Evolutionary conservation across 2,888 invertebrate genomes (phyloP), one percentile per base, ranked within the genome.

Genomic region (Rugalucina vietnamica): DNA sequence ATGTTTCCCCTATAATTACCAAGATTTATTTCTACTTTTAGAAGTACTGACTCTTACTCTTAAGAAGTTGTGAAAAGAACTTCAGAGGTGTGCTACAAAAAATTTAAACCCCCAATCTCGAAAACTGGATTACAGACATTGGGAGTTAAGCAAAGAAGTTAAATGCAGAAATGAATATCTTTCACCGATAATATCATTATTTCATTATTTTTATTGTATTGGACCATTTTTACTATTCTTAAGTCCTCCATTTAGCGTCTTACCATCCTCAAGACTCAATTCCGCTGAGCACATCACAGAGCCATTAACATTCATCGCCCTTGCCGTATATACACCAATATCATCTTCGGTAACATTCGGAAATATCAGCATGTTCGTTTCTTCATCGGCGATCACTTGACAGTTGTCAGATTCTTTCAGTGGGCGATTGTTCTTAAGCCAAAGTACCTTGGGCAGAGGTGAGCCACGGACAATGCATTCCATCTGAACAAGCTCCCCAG

Each of bases 261-360:
- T 81, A 92, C 92, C 91, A 85, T 92, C 91, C 74, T 89, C 85
- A 10, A 98, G 97, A 24, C 96, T 96, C 4, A 98, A 95, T 24
- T 95, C 96, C 10, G 97, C 97, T 50, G 96, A 96, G 0, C 97
- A 97, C 93, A 97, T 97, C 5, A 98, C 98, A 80, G 97, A 96
- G 70, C 99, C 93, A 75, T 91, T 90, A 3, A 88, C 85, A 82
- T 93, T 93, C 85, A 91, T 91, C 0, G 93, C 91, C 69, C 91
- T 87, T 39, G 93, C 94, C 4, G 93, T 93, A 88, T 94, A 94
- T n/a, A 89, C 87, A 91, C 98, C 98, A 37, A 94, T 97, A 96
- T 98, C 98, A 96, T 98, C 98, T 96, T 98, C 98, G 95, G 97
- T 98, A 32, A 98, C 98, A 91, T 92, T 97, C 97, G 92, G 97